Base-by-base conservation (phyloP, 2,888 invertebrate genomes). In the Taphrorychus bicolor region DNA sequence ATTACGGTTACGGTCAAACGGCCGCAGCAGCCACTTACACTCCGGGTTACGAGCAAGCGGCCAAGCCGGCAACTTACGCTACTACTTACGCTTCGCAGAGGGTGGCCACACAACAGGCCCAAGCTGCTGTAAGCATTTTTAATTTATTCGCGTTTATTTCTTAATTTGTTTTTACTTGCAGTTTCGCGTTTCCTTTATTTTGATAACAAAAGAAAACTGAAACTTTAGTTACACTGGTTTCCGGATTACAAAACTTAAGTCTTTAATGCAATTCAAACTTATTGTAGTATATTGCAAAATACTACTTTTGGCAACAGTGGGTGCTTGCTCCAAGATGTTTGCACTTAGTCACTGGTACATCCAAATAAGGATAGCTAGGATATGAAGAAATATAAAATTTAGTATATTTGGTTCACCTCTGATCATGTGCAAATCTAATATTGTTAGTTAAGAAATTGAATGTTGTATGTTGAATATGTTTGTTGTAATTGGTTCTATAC, bases 41-140 rank as follows among this genome's bases (percentile, higher is more conserved):
- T 14, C 90, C 88, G 59, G 85, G 86, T 41, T 82, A 87, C 72
- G 87, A 88, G 81, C 87, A 87, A 75, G 78, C 85, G 51, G 78
- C 84, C 9, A 91, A 91, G 76, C 89, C 90, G 4, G 88, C 90
- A 0, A 89, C 90, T 77, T 89, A 89, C 76, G 89, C 91, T 7
- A 88, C 90, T 7, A 88, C 90, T 9, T 91, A 91, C 78, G 69
- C 71, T 14, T 88, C 89, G 24, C 90, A 90, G 73, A 86, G 82
- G 67, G 76, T 80, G 22, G 76, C 80, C 16, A 80, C 80, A 52
- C 82, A 81, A 48, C 81, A 81, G 74, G 78, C 80, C 17, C 81
- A 81, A 75, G 81, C 81, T 57, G 83, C 81, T 57, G 83, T 82
- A 78, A 80, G 81, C 51, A 51, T 21, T 51, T 51, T 51, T n/a